Evolutionary conservation across 92 coral and sea anemone species (phyloP).

Genomic region (Actinernus sp.): DNA sequence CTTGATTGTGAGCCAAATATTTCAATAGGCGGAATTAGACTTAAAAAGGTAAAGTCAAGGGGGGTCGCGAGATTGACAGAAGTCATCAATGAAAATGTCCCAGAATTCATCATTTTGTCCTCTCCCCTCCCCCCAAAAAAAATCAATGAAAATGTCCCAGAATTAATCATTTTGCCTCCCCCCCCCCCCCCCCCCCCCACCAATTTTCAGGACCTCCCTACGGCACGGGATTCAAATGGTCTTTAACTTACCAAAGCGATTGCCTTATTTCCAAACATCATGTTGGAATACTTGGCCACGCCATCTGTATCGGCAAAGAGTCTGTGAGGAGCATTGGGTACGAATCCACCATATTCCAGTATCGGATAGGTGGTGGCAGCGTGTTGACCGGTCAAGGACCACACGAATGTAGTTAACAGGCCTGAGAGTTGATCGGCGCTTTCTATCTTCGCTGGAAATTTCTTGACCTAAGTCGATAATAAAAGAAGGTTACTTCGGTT

Average conservation of each 20-base stretch:
- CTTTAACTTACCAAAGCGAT: conserved; percentile 81
- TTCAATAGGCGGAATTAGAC: no score
- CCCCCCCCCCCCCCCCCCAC: no score
- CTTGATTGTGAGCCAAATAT: no score
- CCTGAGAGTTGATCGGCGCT: conserved; percentile 32
- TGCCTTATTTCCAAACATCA: conserved; percentile 98
- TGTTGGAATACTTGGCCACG: conserved; percentile 64
- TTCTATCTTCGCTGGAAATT: conserved; percentile 78
- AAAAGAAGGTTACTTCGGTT: no score
- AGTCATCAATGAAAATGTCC: no score
- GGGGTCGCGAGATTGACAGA: no score
- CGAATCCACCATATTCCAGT: conserved; percentile 94
- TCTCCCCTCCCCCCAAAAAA: no score
- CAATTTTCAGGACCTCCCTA: not conserved
- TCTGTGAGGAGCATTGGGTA: conserved; percentile 96
- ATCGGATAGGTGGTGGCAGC: conserved; percentile 91
- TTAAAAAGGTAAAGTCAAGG: not conserved
- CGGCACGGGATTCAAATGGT: not conserved
- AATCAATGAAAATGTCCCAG: no score
- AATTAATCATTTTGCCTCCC: no score
- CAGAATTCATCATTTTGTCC: no score
- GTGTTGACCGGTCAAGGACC: conserved; percentile 93
- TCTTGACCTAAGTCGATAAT: conserved; percentile 80
- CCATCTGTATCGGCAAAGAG: conserved; percentile 84
- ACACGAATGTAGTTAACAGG: conserved; percentile 73